Percentiles rank a stretch among this genome's conserved stretches.
These are phyloP conservation scores for Platysternon megacephalum DNA, from an alignment of 2,113 vertebrate genomes.

Conservation along the genomic window DNA sequence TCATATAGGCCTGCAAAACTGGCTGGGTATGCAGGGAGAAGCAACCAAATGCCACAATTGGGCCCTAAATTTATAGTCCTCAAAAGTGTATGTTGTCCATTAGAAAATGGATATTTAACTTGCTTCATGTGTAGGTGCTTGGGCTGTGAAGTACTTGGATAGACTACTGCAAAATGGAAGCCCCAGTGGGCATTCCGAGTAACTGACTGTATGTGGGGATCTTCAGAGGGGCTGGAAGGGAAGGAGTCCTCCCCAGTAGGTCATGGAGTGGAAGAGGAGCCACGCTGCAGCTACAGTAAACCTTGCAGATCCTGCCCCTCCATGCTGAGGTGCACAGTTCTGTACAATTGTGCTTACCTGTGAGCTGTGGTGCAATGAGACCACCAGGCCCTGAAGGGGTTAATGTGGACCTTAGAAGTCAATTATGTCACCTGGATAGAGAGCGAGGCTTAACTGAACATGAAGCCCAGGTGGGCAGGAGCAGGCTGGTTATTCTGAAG, in stretches of 20 bases:
- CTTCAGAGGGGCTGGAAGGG: neutral
- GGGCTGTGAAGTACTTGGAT: neutral
- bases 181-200: accelerated
- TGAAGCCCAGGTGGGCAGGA: neutral
- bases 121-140: neutral
- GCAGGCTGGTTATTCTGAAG: no score
- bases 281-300: accelerated
- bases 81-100: accelerated
- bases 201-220: neutral
- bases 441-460: neutral
- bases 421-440: neutral
- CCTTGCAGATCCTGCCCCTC: accelerated
- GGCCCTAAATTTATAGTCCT: no score
- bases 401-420: neutral
- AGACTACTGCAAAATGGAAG: accelerated
- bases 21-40: neutral
- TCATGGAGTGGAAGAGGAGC: neutral
- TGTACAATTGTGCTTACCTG: neutral
- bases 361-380: neutral
- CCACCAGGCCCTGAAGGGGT: neutral
- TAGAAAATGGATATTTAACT: neutral
- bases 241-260: neutral
- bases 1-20: neutral
- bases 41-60: neutral
- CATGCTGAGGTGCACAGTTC: neutral